These are phyloP conservation scores for Rotaria macrura DNA, from an alignment of 2,888 invertebrate genomes.

Conservation along the genomic window DNA sequence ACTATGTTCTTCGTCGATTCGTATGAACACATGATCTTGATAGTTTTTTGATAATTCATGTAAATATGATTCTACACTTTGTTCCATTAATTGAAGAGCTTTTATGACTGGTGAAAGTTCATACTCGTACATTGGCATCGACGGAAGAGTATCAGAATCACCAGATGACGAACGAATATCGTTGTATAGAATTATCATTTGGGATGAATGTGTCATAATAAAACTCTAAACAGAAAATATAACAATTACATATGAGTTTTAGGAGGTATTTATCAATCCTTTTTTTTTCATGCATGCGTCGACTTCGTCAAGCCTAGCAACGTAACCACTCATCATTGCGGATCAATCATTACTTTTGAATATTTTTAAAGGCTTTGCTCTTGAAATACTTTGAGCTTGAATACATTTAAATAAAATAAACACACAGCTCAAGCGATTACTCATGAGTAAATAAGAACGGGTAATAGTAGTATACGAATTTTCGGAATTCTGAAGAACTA, in stretches of 20 bases:
- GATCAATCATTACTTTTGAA: no score
- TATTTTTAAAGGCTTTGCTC: no score
- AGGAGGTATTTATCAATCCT: no score
- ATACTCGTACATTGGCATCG: conserved; percentile 16
- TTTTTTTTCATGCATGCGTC: no score
- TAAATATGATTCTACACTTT: conserved; percentile 19
- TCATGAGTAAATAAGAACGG: no score
- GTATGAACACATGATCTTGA: not conserved
- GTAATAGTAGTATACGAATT: no score
- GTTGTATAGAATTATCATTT: not conserved
- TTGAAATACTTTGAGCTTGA: no score
- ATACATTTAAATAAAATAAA: no score
- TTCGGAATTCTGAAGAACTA: no score
- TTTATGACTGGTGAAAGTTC: not conserved
- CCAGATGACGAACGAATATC: not conserved
- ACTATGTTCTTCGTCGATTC: not conserved
- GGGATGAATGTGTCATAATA: not conserved
- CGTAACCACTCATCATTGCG: no score
- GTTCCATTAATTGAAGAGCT: not conserved
- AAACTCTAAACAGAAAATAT: not conserved
- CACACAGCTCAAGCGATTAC: no score
- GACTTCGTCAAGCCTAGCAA: no score
- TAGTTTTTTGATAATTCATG: not conserved
- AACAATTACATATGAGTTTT: not conserved
- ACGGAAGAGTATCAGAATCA: not conserved